Evolutionary conservation across 1,140 invertebrate species (phyloP).

Genomic region (Trichonephila clavipes): DNA sequence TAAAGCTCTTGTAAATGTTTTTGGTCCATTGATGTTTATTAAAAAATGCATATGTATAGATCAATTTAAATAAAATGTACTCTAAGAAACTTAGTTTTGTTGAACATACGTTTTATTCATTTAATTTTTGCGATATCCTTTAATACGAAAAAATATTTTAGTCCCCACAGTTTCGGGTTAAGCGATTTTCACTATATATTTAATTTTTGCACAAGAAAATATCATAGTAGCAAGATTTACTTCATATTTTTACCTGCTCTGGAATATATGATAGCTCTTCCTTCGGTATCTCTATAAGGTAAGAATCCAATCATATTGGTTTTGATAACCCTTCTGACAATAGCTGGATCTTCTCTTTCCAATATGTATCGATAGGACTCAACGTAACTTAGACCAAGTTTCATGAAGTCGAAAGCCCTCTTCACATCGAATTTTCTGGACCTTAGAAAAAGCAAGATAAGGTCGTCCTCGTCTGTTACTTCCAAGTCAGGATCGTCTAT

Average conservation of each 20-base stretch:
- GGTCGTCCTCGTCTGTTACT: neutral
- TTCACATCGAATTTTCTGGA: slow-evolving; percentile 50
- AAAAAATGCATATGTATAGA: too few species aligned
- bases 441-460: slow-evolving; percentile 28
- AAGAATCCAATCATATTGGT: slow-evolving; percentile 31
- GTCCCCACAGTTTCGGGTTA: too few species aligned
- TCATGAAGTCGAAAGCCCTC: slow-evolving; percentile 32
- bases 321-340: neutral
- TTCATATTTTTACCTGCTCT: slow-evolving; percentile 36
- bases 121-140: too few species aligned
- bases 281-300: slow-evolving; percentile 31
- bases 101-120: too few species aligned
- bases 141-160: too few species aligned
- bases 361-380: slow-evolving; percentile 42
- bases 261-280: slow-evolving; percentile 40
- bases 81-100: too few species aligned
- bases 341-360: neutral
- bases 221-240: too few species aligned
- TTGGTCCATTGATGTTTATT: too few species aligned
- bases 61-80: too few species aligned
- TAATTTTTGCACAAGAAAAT: too few species aligned
- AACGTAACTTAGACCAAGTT: neutral
- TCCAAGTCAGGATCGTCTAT: slow-evolving; percentile 40
- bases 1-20: too few species aligned
- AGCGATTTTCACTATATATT: too few species aligned